Conservation (phyloP, 2,888 invertebrate genomes). For the Panzeria rudis region DNA sequence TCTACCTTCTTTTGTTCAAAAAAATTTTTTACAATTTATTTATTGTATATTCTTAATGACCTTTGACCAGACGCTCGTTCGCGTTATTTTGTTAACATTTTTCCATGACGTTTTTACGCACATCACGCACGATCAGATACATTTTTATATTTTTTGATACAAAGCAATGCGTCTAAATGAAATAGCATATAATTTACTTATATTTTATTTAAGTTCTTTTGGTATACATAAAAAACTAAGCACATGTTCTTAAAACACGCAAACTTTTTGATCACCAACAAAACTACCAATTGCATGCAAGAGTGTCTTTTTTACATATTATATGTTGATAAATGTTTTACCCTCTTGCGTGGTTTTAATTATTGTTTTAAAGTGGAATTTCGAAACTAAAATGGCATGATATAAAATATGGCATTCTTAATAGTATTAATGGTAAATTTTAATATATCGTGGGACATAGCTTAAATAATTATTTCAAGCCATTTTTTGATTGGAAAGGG, state of each 20-base stretch:
- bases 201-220: slow-evolving; percentile 2
- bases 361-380: no score
- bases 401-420: no score
- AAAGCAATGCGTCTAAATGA: neutral
- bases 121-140: neutral
- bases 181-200: slow-evolving; percentile 27
- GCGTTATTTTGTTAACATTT: slow-evolving; percentile 3
- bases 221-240: slow-evolving; percentile 25
- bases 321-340: no score
- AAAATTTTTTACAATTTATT: neutral
- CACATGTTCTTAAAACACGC: slow-evolving; percentile 50
- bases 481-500: no score
- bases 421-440: no score
- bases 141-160: slow-evolving; percentile 4
- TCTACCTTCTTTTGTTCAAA: no score
- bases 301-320: neutral
- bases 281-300: slow-evolving; percentile 32
- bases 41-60: slow-evolving; percentile 1
- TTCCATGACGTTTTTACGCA: slow-evolving; percentile 38
- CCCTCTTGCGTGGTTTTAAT: no score
- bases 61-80: slow-evolving; percentile 18
- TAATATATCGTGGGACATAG: no score
- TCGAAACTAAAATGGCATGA: no score
- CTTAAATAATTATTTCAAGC: no score
- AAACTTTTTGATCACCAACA: slow-evolving; percentile 3